A percentile compares a stretch with the other conserved stretches of the same genome.
Evolutionary conservation across 2,888 invertebrate species (phyloP).

Genomic region (Punctoribates punctum): DNA sequence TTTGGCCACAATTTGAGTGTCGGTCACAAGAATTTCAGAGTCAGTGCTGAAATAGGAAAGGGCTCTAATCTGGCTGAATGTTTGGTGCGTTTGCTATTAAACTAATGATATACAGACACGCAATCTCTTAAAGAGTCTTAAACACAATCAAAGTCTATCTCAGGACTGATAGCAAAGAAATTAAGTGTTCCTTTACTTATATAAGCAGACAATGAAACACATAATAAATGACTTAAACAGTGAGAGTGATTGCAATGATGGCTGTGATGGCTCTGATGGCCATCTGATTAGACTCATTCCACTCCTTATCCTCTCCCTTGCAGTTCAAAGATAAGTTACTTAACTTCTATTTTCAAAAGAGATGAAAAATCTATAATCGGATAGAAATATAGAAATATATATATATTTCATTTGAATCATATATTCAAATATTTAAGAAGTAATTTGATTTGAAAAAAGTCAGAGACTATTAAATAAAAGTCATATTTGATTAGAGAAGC

Average conservation of each 20-base stretch:
- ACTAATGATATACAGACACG: conserved; percentile 9
- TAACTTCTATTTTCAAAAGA: neutral
- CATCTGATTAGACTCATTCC: neutral
- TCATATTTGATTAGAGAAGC: neutral
- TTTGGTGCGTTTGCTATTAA: neutral
- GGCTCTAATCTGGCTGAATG: neutral
- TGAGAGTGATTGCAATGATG: neutral
- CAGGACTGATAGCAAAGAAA: conserved; percentile 4
- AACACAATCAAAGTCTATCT: conserved; percentile 11
- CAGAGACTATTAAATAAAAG: neutral
- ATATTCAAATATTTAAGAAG: too few relatives aligned
- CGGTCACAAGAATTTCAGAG: conserved; percentile 1
- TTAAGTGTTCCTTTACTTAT: neutral
- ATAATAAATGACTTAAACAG: conserved; percentile 14
- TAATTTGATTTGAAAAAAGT: too few relatives aligned
- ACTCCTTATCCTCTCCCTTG: neutral
- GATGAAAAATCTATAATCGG: neutral
- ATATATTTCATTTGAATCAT: neutral
- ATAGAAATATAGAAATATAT: neutral
- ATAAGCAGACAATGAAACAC: conserved; percentile 1
- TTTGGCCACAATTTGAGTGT: neutral
- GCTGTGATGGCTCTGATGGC: neutral
- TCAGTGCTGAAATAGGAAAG: neutral
- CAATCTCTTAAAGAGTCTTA: conserved; percentile 6
- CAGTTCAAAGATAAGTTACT: neutral